Evolutionary conservation across 2,797 vertebrate species (phyloP), one percentile per base, ranked within the genome.

Genomic region (Rhadinocentrus ornatus): DNA sequence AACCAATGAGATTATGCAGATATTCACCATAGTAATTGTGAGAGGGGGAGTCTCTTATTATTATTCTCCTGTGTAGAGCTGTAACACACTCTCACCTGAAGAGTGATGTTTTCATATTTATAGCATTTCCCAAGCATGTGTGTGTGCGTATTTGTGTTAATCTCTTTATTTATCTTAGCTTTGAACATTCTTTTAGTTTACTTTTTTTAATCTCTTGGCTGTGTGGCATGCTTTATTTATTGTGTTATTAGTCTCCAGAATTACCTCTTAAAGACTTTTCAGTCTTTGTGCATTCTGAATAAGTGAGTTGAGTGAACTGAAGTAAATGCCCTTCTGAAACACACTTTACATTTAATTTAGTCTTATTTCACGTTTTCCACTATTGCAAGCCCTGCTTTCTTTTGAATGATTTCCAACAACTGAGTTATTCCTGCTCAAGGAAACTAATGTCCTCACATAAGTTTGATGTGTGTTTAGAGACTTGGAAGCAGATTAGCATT

Each of bases 1-100:
- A 90, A 90, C 83, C 86, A 90, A 88, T 88, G 84, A 88, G 85
- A 90, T 92, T 86, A 88, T 76, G 77, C 86, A 84, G 77, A 88
- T 83, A 86, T 82, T 91, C 70, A 72, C 56, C 44, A 53, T 71
- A 62, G 54, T 62, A 68, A 56, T 67, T 29, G 69, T 61, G 73
- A 73, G 58, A 22, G 58, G 48, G 53, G 61, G 63, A 73, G 71
- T 46, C 64, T 57, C 62, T 32, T 18, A 71, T 65, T 68, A 86
- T 92, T 81, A 84, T 75, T 91, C 89, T 89, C 63, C 67, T 66
- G 55, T 73, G 70, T 72, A 80, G 57, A 77, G 67, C 31, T 75
- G 57, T 58, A 71, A 76, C 78, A 88, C 77, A 88, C 55, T 22
- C 75, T 72, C 78, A 85, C 82, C 78, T 84, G 77, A 56, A 69